Conservation (phyloP, 2,888 invertebrate genomes). For the Morpho achilles region DNA sequence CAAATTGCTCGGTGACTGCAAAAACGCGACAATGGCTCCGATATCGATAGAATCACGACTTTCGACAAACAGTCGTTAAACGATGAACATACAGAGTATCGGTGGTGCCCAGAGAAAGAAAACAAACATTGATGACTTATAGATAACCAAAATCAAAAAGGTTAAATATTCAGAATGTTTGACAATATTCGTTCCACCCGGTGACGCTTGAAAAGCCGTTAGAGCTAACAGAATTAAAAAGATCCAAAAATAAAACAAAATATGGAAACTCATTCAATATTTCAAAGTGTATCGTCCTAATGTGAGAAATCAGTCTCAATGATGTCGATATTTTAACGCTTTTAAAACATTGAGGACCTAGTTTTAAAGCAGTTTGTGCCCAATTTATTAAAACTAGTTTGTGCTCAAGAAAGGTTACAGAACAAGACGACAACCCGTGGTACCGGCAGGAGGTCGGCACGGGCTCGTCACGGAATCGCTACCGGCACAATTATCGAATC, state of each 20-base stretch:
- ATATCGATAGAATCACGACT: constrained; percentile 57
- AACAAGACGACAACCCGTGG: constrained; percentile 27
- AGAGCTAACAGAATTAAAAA: too few relatives aligned
- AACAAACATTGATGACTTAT: constrained; percentile 14
- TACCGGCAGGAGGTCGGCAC: constrained; percentile 43
- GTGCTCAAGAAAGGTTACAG: constrained; percentile 20
- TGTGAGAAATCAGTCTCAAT: too few relatives aligned
- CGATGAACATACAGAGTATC: constrained; percentile 12
- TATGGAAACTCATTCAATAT: too few relatives aligned
- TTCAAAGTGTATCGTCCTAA: too few relatives aligned
- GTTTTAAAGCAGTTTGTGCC: constrained; percentile 10
- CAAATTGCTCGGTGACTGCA: constrained; percentile 39
- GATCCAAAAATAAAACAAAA: too few relatives aligned
- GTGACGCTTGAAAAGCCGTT: too few relatives aligned
- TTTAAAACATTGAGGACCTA: constrained; percentile 3
- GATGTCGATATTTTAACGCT: constrained; percentile 3
- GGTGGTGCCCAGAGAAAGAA: constrained; percentile 17
- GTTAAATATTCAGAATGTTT: not conserved
- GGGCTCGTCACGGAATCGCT: constrained; percentile 61
- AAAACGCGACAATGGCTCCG: constrained; percentile 53
- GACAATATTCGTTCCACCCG: not conserved
- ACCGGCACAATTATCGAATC: constrained; percentile 73
- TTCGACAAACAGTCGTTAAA: constrained; percentile 30
- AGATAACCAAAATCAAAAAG: constrained; percentile 8
- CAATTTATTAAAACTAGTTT: constrained; percentile 21